Base-by-base conservation (phyloP, 2,113 vertebrate species). In the Conger conger region DNA sequence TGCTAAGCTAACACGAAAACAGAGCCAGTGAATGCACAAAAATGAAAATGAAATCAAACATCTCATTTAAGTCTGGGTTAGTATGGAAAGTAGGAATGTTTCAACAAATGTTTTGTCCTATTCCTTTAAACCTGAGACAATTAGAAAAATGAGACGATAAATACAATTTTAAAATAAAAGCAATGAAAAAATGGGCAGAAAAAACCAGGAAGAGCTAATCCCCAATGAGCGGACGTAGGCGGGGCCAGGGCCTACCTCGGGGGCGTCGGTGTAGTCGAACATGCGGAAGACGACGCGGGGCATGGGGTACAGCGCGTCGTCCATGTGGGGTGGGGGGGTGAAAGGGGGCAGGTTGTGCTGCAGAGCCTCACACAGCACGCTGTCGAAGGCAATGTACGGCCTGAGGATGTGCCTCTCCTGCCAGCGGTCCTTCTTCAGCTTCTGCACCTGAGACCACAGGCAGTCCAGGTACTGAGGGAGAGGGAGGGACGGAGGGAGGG, bases 251-350 rank as follows among this genome's bases (percentile, higher is more conserved):
- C 85, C 0, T 91, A 97, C 97, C 96, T 99, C 98, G 0, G 98
- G 98, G 83, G 99, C 98, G 77, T 99, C 98, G 0, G 98, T 99
- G 93, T 99, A 99, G 94, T 99, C 98, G 82, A 99, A 99, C 97
- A 99, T 97, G 83, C 98, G 96, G 90, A 99, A 99, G 89, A 99
- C 94, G 82, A 99, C 97, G 27, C 92, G 93, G 36, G 98, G 98
- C 96, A 99, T 96, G 0, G 98, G 97, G 90, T 99, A 99, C 16
- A 96, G 88, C 0, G 97, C 97, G 33, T 96, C 96, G 11, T 97
- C 96, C 0, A 97, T 97, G 93, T 99, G 97, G 37, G 98, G 98
- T 0, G 97, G 98, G 0, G 98, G 97, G 0, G 98, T 99, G 87
- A 99, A 99, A 0, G 98, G 97, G n/a, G 98, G 98, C 93, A 99